phyloP scores from a whole-genome alignment of 30 jellyfish, hydroid and myxozoan species.

The Aurelia sp. region DNA sequence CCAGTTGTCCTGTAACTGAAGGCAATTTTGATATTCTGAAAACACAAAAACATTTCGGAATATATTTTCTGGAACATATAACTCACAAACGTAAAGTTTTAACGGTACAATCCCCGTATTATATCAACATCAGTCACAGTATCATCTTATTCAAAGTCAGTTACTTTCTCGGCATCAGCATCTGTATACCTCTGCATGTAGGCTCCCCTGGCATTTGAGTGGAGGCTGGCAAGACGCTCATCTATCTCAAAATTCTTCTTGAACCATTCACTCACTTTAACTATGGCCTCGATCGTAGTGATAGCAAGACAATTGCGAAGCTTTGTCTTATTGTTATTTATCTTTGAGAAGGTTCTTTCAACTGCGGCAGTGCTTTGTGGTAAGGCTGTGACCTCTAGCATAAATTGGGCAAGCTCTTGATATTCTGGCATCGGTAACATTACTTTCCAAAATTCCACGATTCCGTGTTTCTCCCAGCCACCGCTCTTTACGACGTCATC shows the following conservation, averaged over 20 bases:
- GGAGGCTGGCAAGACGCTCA: neutral
- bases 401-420: constrained; percentile 50
- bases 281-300: constrained; percentile 61
- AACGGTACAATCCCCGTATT: too few relatives aligned
- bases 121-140: too few relatives aligned
- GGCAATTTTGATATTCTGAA: too few relatives aligned
- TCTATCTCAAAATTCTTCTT: constrained; percentile 18
- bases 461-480: constrained; percentile 13
- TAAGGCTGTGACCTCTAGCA: constrained; percentile 59
- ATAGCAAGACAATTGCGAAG: constrained; percentile 33
- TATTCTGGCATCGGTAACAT: neutral
- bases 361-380: constrained; percentile 77
- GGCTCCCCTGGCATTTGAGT: too few relatives aligned
- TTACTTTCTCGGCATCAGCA: too few relatives aligned
- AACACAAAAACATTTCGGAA: too few relatives aligned
- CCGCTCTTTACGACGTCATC: constrained; percentile 26
- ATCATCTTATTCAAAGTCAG: too few relatives aligned
- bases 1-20: too few relatives aligned
- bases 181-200: too few relatives aligned
- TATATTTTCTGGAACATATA: too few relatives aligned
- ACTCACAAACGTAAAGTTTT: too few relatives aligned
- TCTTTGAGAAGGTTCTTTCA: constrained; percentile 53
- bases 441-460: constrained; percentile 50
- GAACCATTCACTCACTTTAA: constrained; percentile 60
- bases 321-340: constrained; percentile 51